Evolutionary conservation across 2,113 vertebrate species (phyloP).

Genomic region (Centrocercus urophasianus): DNA sequence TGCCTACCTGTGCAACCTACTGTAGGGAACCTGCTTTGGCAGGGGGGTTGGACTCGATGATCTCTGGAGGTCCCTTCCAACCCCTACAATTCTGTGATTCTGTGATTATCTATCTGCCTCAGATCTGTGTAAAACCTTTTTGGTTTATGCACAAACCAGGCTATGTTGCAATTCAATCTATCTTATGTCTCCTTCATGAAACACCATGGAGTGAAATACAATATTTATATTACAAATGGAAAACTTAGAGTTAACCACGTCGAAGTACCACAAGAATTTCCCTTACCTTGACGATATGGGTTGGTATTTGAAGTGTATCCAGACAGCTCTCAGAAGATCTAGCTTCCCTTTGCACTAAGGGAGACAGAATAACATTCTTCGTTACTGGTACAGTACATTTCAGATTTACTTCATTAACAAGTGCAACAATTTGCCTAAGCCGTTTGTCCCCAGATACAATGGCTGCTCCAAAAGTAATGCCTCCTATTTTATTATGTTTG

Average conservation of each 20-base stretch:
- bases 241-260: background rate
- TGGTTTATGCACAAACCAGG: background rate
- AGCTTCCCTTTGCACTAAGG: background rate
- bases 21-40: too few species aligned
- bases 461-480: too few species aligned
- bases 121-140: background rate
- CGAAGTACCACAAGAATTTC: background rate
- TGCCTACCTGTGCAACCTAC: too few species aligned
- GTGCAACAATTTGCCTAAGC: background rate
- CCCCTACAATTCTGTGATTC: too few species aligned
- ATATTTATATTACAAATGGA: background rate
- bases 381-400: background rate
- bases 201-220: background rate
- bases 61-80: too few species aligned
- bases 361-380: background rate
- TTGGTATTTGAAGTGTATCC: background rate
- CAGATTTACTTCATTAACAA: background rate
- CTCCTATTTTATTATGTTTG: too few species aligned
- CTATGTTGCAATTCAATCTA: background rate
- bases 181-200: background rate
- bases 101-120: background rate
- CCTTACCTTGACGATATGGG: background rate
- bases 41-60: too few species aligned
- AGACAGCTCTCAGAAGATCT: background rate
- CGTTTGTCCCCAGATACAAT: background rate